Conservation (phyloP, 1,140 invertebrate genomes). For the Bombus waltoni region DNA sequence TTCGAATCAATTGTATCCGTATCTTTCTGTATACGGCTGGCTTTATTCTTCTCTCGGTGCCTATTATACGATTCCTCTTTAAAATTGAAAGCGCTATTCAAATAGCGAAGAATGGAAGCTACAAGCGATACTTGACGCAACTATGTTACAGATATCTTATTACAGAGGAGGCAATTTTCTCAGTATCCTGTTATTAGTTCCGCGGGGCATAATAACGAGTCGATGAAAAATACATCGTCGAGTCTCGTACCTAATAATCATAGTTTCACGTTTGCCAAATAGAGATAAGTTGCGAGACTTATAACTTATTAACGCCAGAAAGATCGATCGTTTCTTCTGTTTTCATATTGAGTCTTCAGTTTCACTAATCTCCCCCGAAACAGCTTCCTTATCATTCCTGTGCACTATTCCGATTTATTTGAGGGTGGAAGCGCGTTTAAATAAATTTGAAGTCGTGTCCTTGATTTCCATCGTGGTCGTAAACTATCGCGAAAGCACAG, state of each 20-base stretch:
- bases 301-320: background rate
- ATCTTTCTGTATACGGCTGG: background rate
- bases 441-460: background rate
- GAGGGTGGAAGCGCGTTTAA: background rate
- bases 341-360: background rate
- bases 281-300: background rate
- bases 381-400: background rate
- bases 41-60: background rate
- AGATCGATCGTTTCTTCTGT: conserved; percentile 5
- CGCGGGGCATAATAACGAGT: background rate
- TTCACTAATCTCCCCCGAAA: background rate
- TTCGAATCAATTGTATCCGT: background rate
- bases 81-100: conserved; percentile 9
- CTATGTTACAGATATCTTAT: background rate
- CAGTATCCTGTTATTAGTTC: background rate
- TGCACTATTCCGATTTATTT: background rate
- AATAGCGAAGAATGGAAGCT: background rate
- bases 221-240: background rate
- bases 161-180: background rate
- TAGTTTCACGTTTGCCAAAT: background rate
- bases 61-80: background rate
- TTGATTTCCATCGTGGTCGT: background rate
- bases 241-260: background rate
- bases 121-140: background rate
- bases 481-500: background rate